phyloP scores from a whole-genome alignment of 2,113 vertebrate genomes.

The Pipa parva region DNA sequence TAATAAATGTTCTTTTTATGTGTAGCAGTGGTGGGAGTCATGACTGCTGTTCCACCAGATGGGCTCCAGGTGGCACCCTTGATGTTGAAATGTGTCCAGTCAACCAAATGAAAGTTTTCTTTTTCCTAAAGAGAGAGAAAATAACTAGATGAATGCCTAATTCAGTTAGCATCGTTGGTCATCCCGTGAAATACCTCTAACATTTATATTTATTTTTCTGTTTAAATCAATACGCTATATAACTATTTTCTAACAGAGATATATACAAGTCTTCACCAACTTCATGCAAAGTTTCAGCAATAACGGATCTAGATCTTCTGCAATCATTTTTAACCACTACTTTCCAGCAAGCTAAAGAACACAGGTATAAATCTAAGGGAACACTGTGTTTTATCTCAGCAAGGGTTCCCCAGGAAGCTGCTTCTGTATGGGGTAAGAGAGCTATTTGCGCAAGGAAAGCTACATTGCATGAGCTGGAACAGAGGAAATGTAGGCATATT shows the following conservation, averaged over 20 bases:
- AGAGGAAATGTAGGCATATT: conserved; percentile 8
- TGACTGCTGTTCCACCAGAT: conserved; percentile 50
- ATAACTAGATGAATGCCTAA: background rate
- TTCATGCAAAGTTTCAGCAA: too few relatives aligned
- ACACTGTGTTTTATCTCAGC: background rate
- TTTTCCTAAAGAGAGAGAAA: conserved; percentile 21
- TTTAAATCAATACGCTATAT: too few relatives aligned
- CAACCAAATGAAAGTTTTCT: background rate
- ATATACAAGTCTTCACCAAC: too few relatives aligned
- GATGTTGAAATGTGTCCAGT: conserved; percentile 11
- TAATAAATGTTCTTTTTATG: conserved; percentile 61
- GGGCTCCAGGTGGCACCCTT: conserved; percentile 47
- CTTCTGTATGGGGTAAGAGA: background rate
- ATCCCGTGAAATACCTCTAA: too few relatives aligned
- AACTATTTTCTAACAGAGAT: too few relatives aligned
- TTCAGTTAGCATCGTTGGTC: too few relatives aligned
- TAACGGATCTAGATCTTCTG: too few relatives aligned
- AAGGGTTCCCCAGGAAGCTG: conserved; percentile 6
- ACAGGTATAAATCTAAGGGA: too few relatives aligned
- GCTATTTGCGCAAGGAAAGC: conserved; percentile 7
- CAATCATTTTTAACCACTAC: background rate
- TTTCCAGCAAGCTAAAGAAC: too few relatives aligned
- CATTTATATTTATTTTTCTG: background rate
- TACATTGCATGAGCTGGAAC: conserved; percentile 11
- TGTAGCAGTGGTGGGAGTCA: conserved; percentile 51